Evolutionary conservation across 2,113 vertebrate species (phyloP), one percentile per base, ranked within the genome.

Genomic region (Dicerorhinus sumatrensis): DNA sequence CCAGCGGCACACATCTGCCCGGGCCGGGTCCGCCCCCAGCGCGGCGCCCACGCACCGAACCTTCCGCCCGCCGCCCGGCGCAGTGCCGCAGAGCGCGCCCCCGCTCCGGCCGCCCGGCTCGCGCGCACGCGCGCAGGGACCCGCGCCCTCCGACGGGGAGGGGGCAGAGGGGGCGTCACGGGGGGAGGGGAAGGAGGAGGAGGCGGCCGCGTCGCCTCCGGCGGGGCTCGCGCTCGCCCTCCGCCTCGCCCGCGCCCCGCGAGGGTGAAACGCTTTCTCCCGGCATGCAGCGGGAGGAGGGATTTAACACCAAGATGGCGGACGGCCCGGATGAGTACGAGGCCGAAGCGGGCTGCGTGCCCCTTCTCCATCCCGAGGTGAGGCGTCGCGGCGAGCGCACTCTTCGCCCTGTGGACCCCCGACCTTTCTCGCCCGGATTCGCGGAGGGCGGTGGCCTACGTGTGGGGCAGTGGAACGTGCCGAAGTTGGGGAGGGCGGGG

Each of bases 311-410:
- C 99, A 99, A 99, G 99, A 99, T 99, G 99, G 99, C 99, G 98
- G 99, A 99, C 98, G 99, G 99, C 98, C 99, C 99, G 98, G 99
- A 99, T 97, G 99, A 99, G 98, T 99, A 99, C 98, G 99, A 99
- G 98, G 99, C 99, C 98, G 99, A 99, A 97, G 99, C 99, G 98
- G 99, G 99, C 77, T 99, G 99, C 94, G 99, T 99, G 98, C 99
- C 99, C 97, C 99, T 99, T 98, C 99, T 99, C 96, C 99, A 99
- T 97, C 99, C 99, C 0, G 99, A 99, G 99, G 99, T 99, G 99
- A 97, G 99, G n/a, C 13, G 1, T 31, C 9, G 77, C 46, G 18
- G 46, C 29, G 31, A 33, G 39, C 42, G 9, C 60, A 0, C 36
- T 17, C 58, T 33, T 84, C 11, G 48, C 31, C 33, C 58, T 16